Base-by-base conservation (phyloP, 2,113 vertebrate genomes). In the Puffinus mauretanicus region DNA sequence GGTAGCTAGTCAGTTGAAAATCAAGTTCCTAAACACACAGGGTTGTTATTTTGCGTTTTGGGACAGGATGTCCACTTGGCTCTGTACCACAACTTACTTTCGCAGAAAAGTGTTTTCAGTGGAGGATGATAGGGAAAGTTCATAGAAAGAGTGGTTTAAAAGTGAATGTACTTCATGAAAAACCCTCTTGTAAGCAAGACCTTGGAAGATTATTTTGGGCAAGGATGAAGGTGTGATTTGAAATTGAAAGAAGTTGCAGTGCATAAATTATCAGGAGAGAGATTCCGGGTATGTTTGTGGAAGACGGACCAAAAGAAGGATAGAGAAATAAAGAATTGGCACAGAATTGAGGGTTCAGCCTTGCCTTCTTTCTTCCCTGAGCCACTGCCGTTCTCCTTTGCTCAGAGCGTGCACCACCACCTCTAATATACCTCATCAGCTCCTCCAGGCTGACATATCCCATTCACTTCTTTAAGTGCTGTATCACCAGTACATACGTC, bases 161-260 rank as follows among this genome's bases (percentile, higher is more conserved):
- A 94, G 34, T 65, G 52, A 91, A 57, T 42, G 66, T 76, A 54
- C 82, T 95, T 92, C 42, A 32, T 92, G 86, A 94, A 94, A 92
- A 96, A 93, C 86, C 70, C 34, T 89, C 81, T 79, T 60, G 65
- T 93, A 92, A 90, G 92, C 90, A 94, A 83, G 86, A 92, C 86
- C 88, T 91, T 95, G 91, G 85, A 88, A 90, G 95, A 94, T 91
- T 93, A 94, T 94, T 95, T 97, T 93, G 83, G 88, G 96, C 92
- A 82, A 89, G 64, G 72, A 92, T 87, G 93, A 95, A 96, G 96
- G 86, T 95, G 86, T 94, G 95, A 95, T 94, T 84, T 91, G 83
- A 91, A 94, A 95, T 93, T 82, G 88, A 95, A 97, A 95, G 91
- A 94, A 95, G 36, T 95, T 94, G 86, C 93, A 96, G 89, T 27